Percentiles rank a stretch among this genome's conserved stretches.
phyloP scores from a whole-genome alignment of 2,113 vertebrate species.

The Myodes glareolus region DNA sequence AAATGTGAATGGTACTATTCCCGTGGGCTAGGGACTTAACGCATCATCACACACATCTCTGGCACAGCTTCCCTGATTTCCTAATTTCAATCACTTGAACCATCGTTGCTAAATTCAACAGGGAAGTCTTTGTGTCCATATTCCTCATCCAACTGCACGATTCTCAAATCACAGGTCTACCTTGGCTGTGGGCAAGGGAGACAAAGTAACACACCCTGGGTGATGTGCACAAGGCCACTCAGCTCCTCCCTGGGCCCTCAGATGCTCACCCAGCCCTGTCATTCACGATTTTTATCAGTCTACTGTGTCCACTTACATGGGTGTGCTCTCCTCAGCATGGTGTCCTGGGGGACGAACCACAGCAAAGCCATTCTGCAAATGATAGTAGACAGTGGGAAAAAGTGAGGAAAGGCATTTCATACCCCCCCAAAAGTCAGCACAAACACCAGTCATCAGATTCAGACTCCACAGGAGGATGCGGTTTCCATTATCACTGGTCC shows the following conservation, averaged over 20 bases:
- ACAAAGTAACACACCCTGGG: background rate
- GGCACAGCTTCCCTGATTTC: accelerated
- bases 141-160: no score
- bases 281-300: background rate
- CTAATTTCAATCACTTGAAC: no score
- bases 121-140: background rate
- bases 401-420: background rate
- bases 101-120: accelerated
- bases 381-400: background rate
- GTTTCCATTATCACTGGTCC: accelerated
- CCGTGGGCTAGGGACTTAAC: background rate
- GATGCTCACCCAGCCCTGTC: no score
- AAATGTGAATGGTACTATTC: background rate
- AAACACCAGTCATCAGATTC: background rate
- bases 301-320: conserved; percentile 91
- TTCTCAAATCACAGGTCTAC: background rate
- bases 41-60: accelerated
- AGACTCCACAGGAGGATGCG: accelerated
- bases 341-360: conserved; percentile 98
- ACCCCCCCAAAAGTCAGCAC: accelerated
- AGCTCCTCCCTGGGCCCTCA: background rate
- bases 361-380: conserved; percentile 95
- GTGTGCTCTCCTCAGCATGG: conserved; percentile 97
- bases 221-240: background rate
- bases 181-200: background rate